These are phyloP conservation scores for Pocillopora verrucosa DNA, from an alignment of 64 coral and sea anemone genomes.

Conservation along the genomic window DNA sequence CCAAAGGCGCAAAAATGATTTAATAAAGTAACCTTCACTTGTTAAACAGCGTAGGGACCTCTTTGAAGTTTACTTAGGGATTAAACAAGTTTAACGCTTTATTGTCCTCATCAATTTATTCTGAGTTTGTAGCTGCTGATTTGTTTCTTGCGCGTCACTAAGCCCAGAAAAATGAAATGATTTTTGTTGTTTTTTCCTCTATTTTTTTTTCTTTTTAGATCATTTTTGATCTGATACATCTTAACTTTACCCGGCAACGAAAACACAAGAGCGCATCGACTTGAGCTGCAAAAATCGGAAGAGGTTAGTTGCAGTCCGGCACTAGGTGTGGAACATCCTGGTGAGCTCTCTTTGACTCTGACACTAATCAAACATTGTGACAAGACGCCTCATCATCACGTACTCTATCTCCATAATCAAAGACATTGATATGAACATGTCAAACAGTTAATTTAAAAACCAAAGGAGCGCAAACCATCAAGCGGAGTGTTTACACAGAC, in stretches of 20 bases:
- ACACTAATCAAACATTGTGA: constrained; percentile 1
- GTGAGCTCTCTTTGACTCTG: too few relatives aligned
- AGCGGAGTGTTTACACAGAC: constrained; percentile 15
- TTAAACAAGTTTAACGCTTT: constrained; percentile 1
- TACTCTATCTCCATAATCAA: not conserved
- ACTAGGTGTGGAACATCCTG: not conserved
- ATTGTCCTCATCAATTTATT: not conserved
- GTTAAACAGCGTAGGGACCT: not conserved
- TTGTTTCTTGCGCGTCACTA: not conserved
- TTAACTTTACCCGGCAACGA: not conserved
- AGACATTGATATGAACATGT: constrained; percentile 19
- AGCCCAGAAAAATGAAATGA: not conserved
- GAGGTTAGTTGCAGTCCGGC: not conserved
- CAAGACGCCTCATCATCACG: not conserved
- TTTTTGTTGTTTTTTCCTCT: not conserved
- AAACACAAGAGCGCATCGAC: constrained; percentile 5
- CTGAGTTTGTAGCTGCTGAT: not conserved
- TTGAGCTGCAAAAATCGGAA: too few relatives aligned
- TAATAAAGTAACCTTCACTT: not conserved
- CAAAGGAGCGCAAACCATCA: constrained; percentile 10
- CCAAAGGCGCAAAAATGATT: not conserved
- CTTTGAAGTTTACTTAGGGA: not conserved
- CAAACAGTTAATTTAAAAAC: constrained; percentile 36
- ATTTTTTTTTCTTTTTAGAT: not conserved
- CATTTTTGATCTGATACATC: not conserved